Evolutionary conservation across 2,888 invertebrate genomes (phyloP).

Genomic region (Lasioglossum pauxillum): DNA sequence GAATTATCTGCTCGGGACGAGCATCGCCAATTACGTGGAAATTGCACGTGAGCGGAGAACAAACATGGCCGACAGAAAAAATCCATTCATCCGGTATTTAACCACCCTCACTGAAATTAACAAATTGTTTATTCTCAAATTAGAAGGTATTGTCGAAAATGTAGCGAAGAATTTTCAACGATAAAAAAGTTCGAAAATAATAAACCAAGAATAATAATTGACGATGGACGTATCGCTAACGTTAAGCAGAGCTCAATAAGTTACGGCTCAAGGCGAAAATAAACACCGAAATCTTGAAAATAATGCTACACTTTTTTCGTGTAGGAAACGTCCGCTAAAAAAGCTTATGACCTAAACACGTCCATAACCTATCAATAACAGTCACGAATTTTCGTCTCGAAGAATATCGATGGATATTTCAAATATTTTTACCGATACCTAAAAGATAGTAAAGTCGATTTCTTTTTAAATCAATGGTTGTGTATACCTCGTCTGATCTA

Average conservation of each 20-base stretch:
- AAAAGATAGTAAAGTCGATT: not conserved
- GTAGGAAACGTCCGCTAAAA: slow-evolving; percentile 21
- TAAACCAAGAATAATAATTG: slow-evolving; percentile 73
- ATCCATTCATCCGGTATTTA: slow-evolving; percentile 37
- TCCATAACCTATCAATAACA: not conserved
- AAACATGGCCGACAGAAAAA: slow-evolving; percentile 35
- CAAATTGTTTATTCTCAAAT: not conserved
- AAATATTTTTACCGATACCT: not conserved
- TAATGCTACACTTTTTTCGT: slow-evolving; percentile 61
- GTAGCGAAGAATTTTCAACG: not conserved
- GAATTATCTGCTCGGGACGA: not conserved
- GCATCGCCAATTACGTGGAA: not conserved
- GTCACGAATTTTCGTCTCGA: not conserved
- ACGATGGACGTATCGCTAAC: slow-evolving; percentile 61
- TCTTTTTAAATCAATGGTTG: not conserved
- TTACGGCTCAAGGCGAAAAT: slow-evolving; percentile 63
- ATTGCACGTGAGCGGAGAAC: slow-evolving; percentile 2
- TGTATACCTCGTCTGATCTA: no score
- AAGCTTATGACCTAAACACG: slow-evolving; percentile 1
- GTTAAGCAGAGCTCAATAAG: slow-evolving; percentile 68
- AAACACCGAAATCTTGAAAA: slow-evolving; percentile 67
- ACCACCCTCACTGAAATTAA: not conserved
- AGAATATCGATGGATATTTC: not conserved
- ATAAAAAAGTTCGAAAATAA: slow-evolving; percentile 59
- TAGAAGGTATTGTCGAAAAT: not conserved